Evolutionary conservation across 2,113 vertebrate species (phyloP).

Genomic region (Thamnaconus septentrionalis): DNA sequence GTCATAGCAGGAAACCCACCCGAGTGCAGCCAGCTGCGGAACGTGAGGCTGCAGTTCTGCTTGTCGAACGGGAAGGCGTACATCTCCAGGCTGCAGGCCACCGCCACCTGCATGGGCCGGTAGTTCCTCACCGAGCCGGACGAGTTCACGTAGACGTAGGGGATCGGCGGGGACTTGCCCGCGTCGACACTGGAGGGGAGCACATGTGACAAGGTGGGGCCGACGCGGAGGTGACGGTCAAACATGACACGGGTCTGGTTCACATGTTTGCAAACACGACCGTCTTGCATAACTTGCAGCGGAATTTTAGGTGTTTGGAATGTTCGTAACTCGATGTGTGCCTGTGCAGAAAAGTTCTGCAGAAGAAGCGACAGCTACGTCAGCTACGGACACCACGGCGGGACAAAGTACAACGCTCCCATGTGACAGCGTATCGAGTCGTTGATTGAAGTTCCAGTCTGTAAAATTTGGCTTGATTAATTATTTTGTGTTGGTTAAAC

Average conservation of each 20-base stretch:
- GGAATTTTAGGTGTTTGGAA: no score
- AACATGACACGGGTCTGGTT: constrained; percentile 3
- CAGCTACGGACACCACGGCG: no score
- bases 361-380: no score
- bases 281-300: constrained; percentile 1
- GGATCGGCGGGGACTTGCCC: constrained; percentile 76
- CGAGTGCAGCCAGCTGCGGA: constrained; percentile 82
- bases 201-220: not conserved
- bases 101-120: constrained; percentile 82
- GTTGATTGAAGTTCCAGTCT: no score
- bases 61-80: constrained; percentile 82
- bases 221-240: constrained; percentile 2
- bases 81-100: constrained; percentile 81
- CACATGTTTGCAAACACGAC: not conserved
- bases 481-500: no score
- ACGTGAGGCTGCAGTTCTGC: constrained; percentile 83
- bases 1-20: constrained; percentile 54
- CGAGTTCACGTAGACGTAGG: constrained; percentile 85
- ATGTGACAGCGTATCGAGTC: no score
- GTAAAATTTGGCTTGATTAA: no score
- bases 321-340: no score
- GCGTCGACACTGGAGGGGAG: constrained; percentile 72
- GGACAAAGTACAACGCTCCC: no score
- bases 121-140: constrained; percentile 81
- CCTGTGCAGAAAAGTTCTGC: no score